Evolutionary conservation across 1,140 invertebrate genomes (phyloP), one percentile per base, ranked within the genome.

Genomic region (Patella vulgata): DNA sequence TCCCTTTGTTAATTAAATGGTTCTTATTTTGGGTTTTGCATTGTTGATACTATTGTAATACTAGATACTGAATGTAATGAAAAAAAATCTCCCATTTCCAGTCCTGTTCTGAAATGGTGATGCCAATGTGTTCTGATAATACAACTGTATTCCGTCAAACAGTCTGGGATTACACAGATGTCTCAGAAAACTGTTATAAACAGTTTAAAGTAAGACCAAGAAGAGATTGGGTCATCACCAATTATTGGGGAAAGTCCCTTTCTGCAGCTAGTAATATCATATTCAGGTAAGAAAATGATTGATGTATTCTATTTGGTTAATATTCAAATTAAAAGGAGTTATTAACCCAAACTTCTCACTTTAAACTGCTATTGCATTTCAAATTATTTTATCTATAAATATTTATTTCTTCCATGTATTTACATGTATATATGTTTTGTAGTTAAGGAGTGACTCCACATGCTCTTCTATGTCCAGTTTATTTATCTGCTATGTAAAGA

Each of bases 101-200:
- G 81, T 69, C 90, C 9, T 98, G 96, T 79, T 96, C 95, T 28
- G 96, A 99, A 84, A 96, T 98, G 91, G 90, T 97, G 44, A 95
- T 97, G 91, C 94, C 94, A 0, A 90, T 93, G 84, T 98, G 96
- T 82, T 85, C 88, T 6, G 89, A 91, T 70, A 91, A 92, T 12
- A 86, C 89, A 28, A 93, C 94, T 70, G 95, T 98, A 90, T 97
- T 96, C 82, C 91, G 93, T 74, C 85, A 88, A 2, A 64, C 73
- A 0, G 57, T 85, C 0, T 97, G 94, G 94, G 88, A 96, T 84
- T 88, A 92, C 33, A 87, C 88, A 9, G 70, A 83, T 23, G 12
- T 59, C 48, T 59, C 66, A 31, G 66, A 73, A 19, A 36, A 33
- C 11, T 81, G 79, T 58, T 86, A 88, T 42, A 86, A 89, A 66